Evolutionary conservation across 2,888 invertebrate species (phyloP).

Genomic region (Ommatoiulus sabulosus): DNA sequence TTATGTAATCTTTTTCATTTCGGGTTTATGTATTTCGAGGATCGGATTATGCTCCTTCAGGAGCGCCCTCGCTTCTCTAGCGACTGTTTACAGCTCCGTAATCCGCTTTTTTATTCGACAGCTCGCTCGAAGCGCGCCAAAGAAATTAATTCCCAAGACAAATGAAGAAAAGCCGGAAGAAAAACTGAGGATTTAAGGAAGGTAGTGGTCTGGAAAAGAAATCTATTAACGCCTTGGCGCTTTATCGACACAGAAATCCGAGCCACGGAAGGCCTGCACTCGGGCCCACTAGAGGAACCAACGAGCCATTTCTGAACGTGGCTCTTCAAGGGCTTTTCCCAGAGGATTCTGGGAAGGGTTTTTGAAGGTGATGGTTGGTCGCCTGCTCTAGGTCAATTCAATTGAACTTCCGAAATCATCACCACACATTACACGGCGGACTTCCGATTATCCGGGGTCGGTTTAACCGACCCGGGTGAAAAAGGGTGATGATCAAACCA

Average conservation of each 20-base stretch:
- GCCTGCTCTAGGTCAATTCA: no score
- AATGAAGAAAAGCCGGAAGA: slow-evolving; percentile 36
- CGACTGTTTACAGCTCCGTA: slow-evolving; percentile 24
- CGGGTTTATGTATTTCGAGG: neutral
- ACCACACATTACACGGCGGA: no score
- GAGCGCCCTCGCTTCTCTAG: neutral
- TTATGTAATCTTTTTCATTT: slow-evolving; percentile 37
- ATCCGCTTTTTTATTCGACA: slow-evolving; percentile 28
- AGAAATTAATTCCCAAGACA: slow-evolving; percentile 41
- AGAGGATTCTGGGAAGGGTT: neutral
- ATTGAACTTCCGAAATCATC: no score
- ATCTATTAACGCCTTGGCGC: slow-evolving; percentile 23
- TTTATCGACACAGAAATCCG: slow-evolving; percentile 1
- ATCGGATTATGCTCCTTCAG: neutral
- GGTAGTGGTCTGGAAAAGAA: slow-evolving; percentile 30
- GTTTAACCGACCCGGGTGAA: no score
- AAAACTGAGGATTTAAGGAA: slow-evolving; percentile 22
- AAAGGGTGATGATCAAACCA: no score
- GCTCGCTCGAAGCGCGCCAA: neutral
- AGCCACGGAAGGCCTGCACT: neutral
- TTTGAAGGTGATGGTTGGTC: neutral
- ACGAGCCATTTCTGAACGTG: neutral
- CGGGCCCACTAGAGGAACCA: neutral
- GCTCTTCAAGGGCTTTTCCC: no score
- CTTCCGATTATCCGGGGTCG: no score